phyloP scores from a whole-genome alignment of 2,888 invertebrate genomes.

The Cerceris ruficornis region DNA sequence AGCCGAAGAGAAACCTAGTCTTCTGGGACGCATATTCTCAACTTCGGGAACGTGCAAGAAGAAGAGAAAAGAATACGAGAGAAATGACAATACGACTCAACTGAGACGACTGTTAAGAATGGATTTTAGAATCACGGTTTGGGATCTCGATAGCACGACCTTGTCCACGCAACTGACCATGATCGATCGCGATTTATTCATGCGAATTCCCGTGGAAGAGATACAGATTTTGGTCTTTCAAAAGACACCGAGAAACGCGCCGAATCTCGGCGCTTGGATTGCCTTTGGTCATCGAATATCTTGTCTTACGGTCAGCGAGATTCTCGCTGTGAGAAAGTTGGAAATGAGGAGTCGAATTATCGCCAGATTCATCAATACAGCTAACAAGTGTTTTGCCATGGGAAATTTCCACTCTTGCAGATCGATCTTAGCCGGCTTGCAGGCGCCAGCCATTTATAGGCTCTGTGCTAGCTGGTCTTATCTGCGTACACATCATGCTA shows the following conservation, averaged over 20 bases:
- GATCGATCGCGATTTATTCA: conserved; percentile 83
- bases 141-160: conserved; percentile 84
- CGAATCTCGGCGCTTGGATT: conserved; percentile 83
- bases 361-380: conserved; percentile 83
- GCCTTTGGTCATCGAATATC: conserved; percentile 83
- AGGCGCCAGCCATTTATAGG: conserved; percentile 83
- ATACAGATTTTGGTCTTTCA: conserved; percentile 81
- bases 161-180: conserved; percentile 83
- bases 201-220: conserved; percentile 82
- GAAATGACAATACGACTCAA: conserved; percentile 56
- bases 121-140: conserved; percentile 81
- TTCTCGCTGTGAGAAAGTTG: conserved; percentile 76
- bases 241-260: conserved; percentile 82
- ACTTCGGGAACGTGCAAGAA: conserved; percentile 49
- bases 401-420: conserved; percentile 84
- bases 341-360: conserved; percentile 82
- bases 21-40: conserved; percentile 69
- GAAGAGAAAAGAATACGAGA: conserved; percentile 17
- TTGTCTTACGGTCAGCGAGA: conserved; percentile 82
- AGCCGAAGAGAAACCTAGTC: conserved; percentile 58
- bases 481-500: conserved; percentile 82
- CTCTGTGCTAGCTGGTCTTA: conserved; percentile 83
- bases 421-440: conserved; percentile 83
- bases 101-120: conserved; percentile 80
- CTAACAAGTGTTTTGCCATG: conserved; percentile 83